Evolutionary conservation across 2,888 invertebrate genomes (phyloP), one percentile per base, ranked within the genome.

Genomic region (Erebia palarica): DNA sequence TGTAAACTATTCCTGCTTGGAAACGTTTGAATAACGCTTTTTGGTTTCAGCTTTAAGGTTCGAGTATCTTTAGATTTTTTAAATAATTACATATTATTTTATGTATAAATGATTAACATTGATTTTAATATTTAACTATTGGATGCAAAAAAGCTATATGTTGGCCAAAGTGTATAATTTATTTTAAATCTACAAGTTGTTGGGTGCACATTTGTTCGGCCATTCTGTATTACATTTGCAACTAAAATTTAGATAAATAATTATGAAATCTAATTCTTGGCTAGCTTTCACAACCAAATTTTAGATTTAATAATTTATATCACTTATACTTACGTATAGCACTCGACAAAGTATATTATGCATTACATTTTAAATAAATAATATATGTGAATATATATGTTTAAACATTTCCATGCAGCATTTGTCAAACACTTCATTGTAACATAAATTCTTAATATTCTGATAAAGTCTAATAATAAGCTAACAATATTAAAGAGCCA

Each of bases 401-500:
- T 59, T 36, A 44, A 65, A 65, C 65, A 55, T 65, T 65, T 65
- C 55, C 65, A 65, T 42, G 65, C 65, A 65, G 65, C 36, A 49
- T 44, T 63, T 44, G 9, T 42, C 16, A n/a, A 7, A 47, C 18
- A 16, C 7, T 16, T 27, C 21, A 57, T 5, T 57, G 8, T 57
- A 55, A 16, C 0, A 14, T 11, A 36, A 36, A 51, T 27, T 51
- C 27, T 42, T 44, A 49, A 51, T 11, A 64, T 55, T 70, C 18
- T 66, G 14, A n/a, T 42, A 3, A 60, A 27, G 16, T 27, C 42
- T 21, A 16, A 27, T 8, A 16, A 10, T 16, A 53, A 27, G 57
- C 14, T 42, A 14, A 57, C 64, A 16, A 36, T 47, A 78, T 36
- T 86, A 42, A 67, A 67, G 42, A 36, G 67, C 59, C 67, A 67